These are phyloP conservation scores for Pogonocherus hispidulus DNA, from an alignment of 2,888 invertebrate species.

Conservation along the genomic window DNA sequence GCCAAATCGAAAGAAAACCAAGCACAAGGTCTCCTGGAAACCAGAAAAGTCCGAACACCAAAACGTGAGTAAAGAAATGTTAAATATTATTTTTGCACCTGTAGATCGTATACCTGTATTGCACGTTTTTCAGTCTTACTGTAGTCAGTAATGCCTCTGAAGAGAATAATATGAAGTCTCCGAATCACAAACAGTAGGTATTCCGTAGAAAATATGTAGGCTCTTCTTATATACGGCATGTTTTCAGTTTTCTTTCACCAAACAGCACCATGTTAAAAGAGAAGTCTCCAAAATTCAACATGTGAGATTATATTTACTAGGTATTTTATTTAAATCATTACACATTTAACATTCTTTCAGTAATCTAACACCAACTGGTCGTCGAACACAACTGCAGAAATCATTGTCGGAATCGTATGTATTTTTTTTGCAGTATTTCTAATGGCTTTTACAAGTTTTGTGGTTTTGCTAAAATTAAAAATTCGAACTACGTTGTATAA, in stretches of 20 bases:
- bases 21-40: slow-evolving; percentile 45
- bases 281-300: slow-evolving; percentile 4
- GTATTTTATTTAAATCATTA: background rate
- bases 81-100: background rate
- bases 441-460: too few relatives aligned
- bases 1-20: slow-evolving; percentile 45
- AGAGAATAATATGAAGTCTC: slow-evolving; percentile 49
- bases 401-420: background rate
- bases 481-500: too few relatives aligned
- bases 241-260: slow-evolving; percentile 27
- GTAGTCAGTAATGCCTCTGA: slow-evolving; percentile 24
- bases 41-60: slow-evolving; percentile 59
- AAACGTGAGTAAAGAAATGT: slow-evolving; percentile 57
- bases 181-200: slow-evolving; percentile 55
- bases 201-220: slow-evolving; percentile 11
- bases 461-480: too few relatives aligned
- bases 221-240: slow-evolving; percentile 30
- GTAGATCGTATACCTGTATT: slow-evolving; percentile 18
- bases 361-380: background rate
- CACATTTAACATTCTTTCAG: slow-evolving; percentile 7
- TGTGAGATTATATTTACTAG: slow-evolving; percentile 11
- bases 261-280: background rate
- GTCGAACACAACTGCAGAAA: background rate
- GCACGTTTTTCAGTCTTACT: slow-evolving; percentile 32
- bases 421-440: background rate